A percentile compares a stretch with the other conserved stretches of the same genome.
These are phyloP conservation scores for Pogonognathellus flavescens DNA, from an alignment of 1,140 invertebrate genomes.

Conservation along the genomic window DNA sequence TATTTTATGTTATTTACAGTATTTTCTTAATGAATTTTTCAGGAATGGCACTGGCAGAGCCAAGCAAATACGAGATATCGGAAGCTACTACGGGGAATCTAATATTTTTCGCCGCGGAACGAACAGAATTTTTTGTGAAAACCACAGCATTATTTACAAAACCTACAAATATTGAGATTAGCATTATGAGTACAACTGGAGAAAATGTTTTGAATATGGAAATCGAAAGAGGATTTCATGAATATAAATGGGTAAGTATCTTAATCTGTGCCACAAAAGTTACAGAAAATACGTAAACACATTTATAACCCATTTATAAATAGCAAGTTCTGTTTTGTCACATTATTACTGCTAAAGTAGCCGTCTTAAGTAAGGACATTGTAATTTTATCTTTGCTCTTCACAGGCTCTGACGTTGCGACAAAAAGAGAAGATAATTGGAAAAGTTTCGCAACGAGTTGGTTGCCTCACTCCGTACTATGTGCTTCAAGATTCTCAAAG, in stretches of 20 bases:
- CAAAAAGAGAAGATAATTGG: constrained; percentile 17
- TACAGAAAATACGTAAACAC: neutral
- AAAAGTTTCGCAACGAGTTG: constrained; percentile 1
- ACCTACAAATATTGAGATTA: neutral
- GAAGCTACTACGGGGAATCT: neutral
- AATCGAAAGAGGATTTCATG: neutral
- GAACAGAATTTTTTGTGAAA: constrained; percentile 16
- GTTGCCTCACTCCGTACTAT: constrained; percentile 17
- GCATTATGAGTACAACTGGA: neutral
- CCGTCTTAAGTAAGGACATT: neutral
- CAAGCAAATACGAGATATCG: constrained; percentile 12
- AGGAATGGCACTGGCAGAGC: neutral
- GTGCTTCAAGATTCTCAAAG: constrained; percentile 7
- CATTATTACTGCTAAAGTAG: neutral
- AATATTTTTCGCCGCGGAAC: constrained; percentile 12
- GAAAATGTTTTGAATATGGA: constrained; percentile 15
- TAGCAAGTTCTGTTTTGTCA: too few relatives aligned
- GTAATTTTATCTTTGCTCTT: neutral
- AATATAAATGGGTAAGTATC: constrained; percentile 14
- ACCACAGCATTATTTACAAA: neutral
- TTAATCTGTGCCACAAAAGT: too few relatives aligned
- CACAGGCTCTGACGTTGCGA: neutral
- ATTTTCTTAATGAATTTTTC: neutral
- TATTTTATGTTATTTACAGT: too few relatives aligned
- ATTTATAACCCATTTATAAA: neutral